phyloP scores from a whole-genome alignment of 2,888 invertebrate species.

The Shargacucullia verbasci region DNA sequence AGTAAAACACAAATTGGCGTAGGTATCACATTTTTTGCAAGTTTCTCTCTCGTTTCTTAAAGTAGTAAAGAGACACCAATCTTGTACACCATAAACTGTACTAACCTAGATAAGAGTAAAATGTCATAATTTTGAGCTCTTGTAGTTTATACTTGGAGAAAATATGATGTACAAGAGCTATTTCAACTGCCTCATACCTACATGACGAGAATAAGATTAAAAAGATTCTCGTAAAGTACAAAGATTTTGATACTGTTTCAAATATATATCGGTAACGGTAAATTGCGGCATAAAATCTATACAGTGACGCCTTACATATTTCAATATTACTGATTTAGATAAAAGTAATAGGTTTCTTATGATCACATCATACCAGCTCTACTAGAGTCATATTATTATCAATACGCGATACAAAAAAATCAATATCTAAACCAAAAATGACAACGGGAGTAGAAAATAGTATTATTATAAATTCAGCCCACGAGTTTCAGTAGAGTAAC shows the following conservation, averaged over 20 bases:
- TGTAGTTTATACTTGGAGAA: conserved; percentile 39
- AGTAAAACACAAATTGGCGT: too few relatives aligned
- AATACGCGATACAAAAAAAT: background rate
- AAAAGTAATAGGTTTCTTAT: too few relatives aligned
- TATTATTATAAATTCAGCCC: conserved; percentile 69
- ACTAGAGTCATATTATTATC: too few relatives aligned
- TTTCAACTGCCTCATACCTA: conserved; percentile 52
- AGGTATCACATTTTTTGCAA: too few relatives aligned
- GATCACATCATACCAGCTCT: too few relatives aligned
- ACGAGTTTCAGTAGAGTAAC: conserved; percentile 69
- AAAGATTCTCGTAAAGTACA: conserved; percentile 28
- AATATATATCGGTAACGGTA: too few relatives aligned
- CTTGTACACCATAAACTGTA: too few relatives aligned
- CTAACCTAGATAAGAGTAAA: too few relatives aligned
- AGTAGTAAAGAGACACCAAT: background rate
- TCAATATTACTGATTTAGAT: too few relatives aligned
- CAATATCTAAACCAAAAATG: conserved; percentile 15
- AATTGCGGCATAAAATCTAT: too few relatives aligned
- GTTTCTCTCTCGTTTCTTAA: background rate
- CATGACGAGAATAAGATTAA: conserved; percentile 55
- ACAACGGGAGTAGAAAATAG: conserved; percentile 19
- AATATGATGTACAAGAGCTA: conserved; percentile 47
- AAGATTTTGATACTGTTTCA: background rate
- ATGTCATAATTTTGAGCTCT: conserved; percentile 14
- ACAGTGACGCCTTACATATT: too few relatives aligned